Conservation (phyloP, 2,888 invertebrate species). For the Alloplasta piceator region DNA sequence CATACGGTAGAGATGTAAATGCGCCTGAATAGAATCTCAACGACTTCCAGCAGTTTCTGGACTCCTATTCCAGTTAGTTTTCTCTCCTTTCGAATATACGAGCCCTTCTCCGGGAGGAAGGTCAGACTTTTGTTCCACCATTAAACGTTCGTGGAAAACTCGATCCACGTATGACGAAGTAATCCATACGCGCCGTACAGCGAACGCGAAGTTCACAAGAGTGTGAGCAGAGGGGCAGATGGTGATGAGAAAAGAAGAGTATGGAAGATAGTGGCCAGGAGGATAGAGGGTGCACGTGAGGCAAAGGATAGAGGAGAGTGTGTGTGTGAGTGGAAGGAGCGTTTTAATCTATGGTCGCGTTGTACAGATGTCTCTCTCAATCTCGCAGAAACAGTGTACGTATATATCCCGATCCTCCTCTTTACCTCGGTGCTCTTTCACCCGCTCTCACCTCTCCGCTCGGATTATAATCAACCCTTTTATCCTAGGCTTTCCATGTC, state of each 20-base stretch:
- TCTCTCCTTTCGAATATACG: conserved; percentile 57
- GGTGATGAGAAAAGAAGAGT: conserved; percentile 50
- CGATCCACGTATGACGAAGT: conserved; percentile 77
- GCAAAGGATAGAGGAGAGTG: conserved; percentile 74
- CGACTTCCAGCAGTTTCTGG: conserved; percentile 3
- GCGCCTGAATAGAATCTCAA: too few relatives aligned
- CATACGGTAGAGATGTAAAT: too few relatives aligned
- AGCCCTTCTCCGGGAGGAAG: conserved; percentile 33
- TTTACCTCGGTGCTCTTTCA: conserved; percentile 33
- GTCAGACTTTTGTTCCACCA: conserved; percentile 56
- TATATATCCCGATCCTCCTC: too few relatives aligned
- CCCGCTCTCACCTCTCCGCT: conserved; percentile 70
- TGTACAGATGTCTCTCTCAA: conserved; percentile 57
- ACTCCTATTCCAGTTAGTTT: conserved; percentile 55
- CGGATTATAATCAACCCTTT: conserved; percentile 84
- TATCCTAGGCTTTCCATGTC: conserved; percentile 84
- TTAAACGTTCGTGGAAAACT: conserved; percentile 71
- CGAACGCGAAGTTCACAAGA: conserved; percentile 63
- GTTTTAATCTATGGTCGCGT: conserved; percentile 82
- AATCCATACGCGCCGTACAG: conserved; percentile 71
- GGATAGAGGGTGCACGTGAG: conserved; percentile 69
- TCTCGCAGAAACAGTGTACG: conserved; percentile 51
- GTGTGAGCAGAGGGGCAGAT: conserved; percentile 42
- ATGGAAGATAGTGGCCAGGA: conserved; percentile 52
- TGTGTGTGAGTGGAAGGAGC: conserved; percentile 82